A percentile compares a stretch with the other conserved stretches of the same genome.
phyloP scores from a whole-genome alignment of 2,113 vertebrate genomes.

The Peromyscus californicus region DNA sequence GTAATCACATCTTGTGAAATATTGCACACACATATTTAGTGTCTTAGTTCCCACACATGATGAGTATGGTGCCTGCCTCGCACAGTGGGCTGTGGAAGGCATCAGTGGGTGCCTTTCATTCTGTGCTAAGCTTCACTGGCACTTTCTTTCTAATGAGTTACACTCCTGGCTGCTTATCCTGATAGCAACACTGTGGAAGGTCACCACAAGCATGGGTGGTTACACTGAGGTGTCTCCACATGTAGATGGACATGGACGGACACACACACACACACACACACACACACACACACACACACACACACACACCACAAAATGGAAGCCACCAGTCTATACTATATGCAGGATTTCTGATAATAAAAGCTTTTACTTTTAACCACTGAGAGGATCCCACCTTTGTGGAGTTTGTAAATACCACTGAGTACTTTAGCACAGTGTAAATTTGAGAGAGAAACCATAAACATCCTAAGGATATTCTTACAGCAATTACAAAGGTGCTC shows the following conservation, averaged over 20 bases:
- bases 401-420: constrained; percentile 70
- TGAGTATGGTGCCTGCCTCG: neutral
- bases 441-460: constrained; percentile 60
- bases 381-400: constrained; percentile 51
- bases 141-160: constrained; percentile 51
- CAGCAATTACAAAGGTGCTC: constrained; percentile 53
- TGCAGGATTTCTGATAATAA: constrained; percentile 61
- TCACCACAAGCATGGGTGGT: neutral
- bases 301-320: constrained; percentile 20
- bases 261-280: constrained; percentile 49
- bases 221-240: neutral
- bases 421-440: constrained; percentile 58
- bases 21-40: neutral
- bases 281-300: constrained; percentile 61
- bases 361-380: constrained; percentile 66
- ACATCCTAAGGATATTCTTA: constrained; percentile 67
- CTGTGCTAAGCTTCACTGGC: constrained; percentile 7
- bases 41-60: constrained; percentile 14
- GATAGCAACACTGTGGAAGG: constrained; percentile 3
- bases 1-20: neutral
- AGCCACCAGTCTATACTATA: neutral
- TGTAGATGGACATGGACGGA: constrained; percentile 30
- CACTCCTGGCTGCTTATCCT: constrained; percentile 35
- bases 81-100: constrained; percentile 40
- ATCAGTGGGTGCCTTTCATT: neutral